Conservation (phyloP, 2,888 invertebrate species). For the Uloborus plumipes region DNA sequence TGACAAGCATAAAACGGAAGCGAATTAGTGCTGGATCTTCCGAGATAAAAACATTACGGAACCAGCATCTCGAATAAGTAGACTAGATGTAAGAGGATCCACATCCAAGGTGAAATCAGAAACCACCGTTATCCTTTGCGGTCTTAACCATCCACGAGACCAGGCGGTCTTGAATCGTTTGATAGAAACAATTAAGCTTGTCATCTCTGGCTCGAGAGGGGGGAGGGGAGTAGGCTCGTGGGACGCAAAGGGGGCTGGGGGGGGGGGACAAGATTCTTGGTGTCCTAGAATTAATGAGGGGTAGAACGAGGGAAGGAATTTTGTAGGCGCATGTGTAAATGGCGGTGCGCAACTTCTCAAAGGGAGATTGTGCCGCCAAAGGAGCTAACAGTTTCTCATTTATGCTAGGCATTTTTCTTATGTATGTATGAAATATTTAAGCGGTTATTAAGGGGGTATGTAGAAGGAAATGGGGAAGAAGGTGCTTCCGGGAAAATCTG, state of each 20-base stretch:
- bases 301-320: slow-evolving; percentile 21
- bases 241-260: neutral
- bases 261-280: slow-evolving; percentile 25
- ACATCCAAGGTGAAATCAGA: slow-evolving; percentile 1
- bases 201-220: slow-evolving; percentile 19
- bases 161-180: slow-evolving; percentile 46
- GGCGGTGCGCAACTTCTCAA: slow-evolving; percentile 45
- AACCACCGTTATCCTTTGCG: neutral
- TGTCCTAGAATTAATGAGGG: slow-evolving; percentile 58
- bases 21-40: too few species aligned
- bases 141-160: slow-evolving; percentile 5
- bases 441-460: slow-evolving; percentile 26
- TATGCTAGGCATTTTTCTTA: slow-evolving; percentile 42
- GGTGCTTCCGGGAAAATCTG: slow-evolving; percentile 51
- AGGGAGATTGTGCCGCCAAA: slow-evolving; percentile 48
- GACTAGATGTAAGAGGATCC: too few species aligned
- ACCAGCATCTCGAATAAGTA: too few species aligned
- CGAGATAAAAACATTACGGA: too few species aligned
- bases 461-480: slow-evolving; percentile 34
- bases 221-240: slow-evolving; percentile 6
- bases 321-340: slow-evolving; percentile 32
- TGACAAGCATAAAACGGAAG: too few species aligned
- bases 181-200: slow-evolving; percentile 49
- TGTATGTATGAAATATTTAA: neutral
- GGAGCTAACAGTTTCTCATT: slow-evolving; percentile 43